Percentiles rank a stretch among this genome's conserved stretches.
phyloP scores from a whole-genome alignment of 2,888 invertebrate genomes.

The Rhopalosiphum nymphaeae region DNA sequence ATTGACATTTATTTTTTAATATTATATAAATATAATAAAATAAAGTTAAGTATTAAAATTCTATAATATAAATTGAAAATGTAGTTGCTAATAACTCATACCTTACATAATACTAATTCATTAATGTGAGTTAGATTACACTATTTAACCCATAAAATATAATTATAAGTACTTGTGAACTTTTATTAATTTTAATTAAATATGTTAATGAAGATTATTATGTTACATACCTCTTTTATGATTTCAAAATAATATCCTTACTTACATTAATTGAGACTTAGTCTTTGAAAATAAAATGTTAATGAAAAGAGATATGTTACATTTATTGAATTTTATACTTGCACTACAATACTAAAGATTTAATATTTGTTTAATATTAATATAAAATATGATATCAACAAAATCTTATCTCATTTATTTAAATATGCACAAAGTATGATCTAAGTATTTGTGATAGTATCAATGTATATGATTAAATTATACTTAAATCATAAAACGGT shows the following conservation, averaged over 20 bases:
- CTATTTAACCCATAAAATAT: background rate
- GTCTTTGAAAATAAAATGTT: background rate
- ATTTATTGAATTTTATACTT: slow-evolving; percentile 51
- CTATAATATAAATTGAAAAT: too few species aligned
- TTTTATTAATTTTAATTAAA: background rate
- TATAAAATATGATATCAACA: too few species aligned
- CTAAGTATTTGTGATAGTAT: too few species aligned
- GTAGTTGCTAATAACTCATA: too few species aligned
- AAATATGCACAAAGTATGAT: too few species aligned
- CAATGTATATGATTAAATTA: background rate
- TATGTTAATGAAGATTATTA: background rate
- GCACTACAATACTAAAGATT: background rate
- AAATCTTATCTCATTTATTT: too few species aligned
- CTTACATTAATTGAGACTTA: slow-evolving; percentile 44
- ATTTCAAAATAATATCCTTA: slow-evolving; percentile 57
- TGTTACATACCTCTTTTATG: background rate
- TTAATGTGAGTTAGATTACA: background rate
- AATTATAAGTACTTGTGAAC: background rate
- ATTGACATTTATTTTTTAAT: too few species aligned
- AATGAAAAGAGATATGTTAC: slow-evolving; percentile 18
- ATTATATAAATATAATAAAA: too few species aligned
- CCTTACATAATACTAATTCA: background rate
- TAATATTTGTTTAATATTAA: background rate
- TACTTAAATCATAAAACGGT: background rate
- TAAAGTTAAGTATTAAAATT: too few species aligned